Evolutionary conservation across 2,888 invertebrate genomes (phyloP), one percentile per base, ranked within the genome.

Genomic region (Eurytoma adleriae): DNA sequence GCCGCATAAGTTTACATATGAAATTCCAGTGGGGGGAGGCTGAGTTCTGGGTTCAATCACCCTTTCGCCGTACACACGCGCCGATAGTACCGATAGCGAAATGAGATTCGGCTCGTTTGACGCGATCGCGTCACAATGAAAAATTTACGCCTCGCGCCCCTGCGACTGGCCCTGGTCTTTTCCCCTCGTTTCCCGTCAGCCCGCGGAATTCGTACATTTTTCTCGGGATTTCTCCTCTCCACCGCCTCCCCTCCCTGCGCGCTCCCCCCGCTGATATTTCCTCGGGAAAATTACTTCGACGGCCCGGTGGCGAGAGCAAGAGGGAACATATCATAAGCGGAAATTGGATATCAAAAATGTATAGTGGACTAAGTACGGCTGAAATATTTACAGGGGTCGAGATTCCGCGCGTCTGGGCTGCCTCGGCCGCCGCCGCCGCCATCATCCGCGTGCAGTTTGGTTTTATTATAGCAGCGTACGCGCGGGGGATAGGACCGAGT

Each of bases 291-390:
- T 74, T 48, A 62, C 52, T 67, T 78, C 30, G 52, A 48, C 24
- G 30, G 13, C 40, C 30, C 12, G 71, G 52, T 57, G n/a, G 52
- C 16, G 59, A 68, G n/a, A 66, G 56, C 20, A 74, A 20, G 67
- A 61, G 57, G 56, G 69, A 74, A 72, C 61, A 66, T 80, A 78
- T 82, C 84, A 85, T 87, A 88, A 87, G 83, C 84, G 83, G 83
- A 87, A 87, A 89, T 88, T 88, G 89, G 86, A 83, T 87, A 86
- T 89, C 76, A 89, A 89, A 89, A 88, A 89, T 89, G 85, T 85
- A 89, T 83, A 82, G 80, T 73, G 75, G 82, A 82, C 84, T 88
- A 88, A 88, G 86, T 85, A 85, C 84, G 81, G 76, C 73, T 87
- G 84, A 88, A 89, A 88, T 87, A 88, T 89, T 89, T 86, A 88